These are phyloP conservation scores for Luffia ferchaultella DNA, from an alignment of 2,888 invertebrate species.

Conservation along the genomic window DNA sequence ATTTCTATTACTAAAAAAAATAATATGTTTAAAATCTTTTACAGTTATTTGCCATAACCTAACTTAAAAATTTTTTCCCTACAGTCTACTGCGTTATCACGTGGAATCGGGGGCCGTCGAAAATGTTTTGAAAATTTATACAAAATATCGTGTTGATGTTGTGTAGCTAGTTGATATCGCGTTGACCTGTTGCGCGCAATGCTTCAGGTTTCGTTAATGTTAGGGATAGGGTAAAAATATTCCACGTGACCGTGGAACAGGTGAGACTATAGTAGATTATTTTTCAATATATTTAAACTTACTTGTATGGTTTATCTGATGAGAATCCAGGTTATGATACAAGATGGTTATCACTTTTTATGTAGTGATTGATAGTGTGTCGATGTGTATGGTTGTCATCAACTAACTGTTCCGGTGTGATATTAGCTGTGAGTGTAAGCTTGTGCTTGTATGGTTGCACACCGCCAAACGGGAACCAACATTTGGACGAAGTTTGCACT, in stretches of 20 bases:
- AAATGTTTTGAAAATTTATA: slow-evolving; percentile 45
- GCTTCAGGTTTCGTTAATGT: slow-evolving; percentile 63
- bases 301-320: slow-evolving; percentile 42
- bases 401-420: neutral
- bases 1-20: neutral
- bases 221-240: slow-evolving; percentile 56
- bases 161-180: slow-evolving; percentile 61
- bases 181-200: slow-evolving; percentile 68
- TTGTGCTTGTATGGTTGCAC: too few species aligned
- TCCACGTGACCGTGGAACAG: slow-evolving; percentile 57
- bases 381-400: neutral
- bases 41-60: slow-evolving; percentile 48
- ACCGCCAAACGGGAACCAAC: too few species aligned
- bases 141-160: slow-evolving; percentile 39
- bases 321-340: neutral
- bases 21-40: slow-evolving; percentile 50
- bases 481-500: neutral
- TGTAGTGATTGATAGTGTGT: neutral
- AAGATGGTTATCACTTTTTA: neutral
- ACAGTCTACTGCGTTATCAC: slow-evolving; percentile 63
- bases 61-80: slow-evolving; percentile 62
- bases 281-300: slow-evolving; percentile 51
- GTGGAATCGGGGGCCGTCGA: slow-evolving; percentile 57
- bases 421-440: neutral
- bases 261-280: slow-evolving; percentile 55